Evolutionary conservation across 2,113 vertebrate species (phyloP).

Genomic region (Peromyscus leucopus): DNA sequence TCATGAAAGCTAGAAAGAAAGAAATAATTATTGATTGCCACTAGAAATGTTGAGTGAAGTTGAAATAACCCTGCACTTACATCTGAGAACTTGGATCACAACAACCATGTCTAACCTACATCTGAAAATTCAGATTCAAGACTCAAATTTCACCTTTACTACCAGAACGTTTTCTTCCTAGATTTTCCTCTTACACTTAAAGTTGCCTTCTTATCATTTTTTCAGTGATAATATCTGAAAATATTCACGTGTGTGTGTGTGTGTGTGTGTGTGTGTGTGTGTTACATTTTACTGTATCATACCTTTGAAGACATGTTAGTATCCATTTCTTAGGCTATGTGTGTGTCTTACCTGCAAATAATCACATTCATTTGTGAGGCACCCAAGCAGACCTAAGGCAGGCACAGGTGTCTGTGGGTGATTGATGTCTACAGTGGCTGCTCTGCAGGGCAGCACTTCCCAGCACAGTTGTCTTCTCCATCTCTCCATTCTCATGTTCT

Average conservation of each 20-base stretch:
- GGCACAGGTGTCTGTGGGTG: neutral
- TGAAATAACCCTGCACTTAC: neutral
- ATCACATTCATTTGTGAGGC: neutral
- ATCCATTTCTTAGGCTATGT: neutral
- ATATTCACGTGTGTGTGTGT: too few species aligned
- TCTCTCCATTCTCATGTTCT: neutral
- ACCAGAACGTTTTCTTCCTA: neutral
- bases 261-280: too few species aligned
- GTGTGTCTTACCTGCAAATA: neutral
- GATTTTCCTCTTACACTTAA: neutral
- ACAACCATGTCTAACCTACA: neutral
- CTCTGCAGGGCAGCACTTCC: fast-evolving
- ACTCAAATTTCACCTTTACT: neutral
- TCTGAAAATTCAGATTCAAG: neutral
- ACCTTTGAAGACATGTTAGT: fast-evolving
- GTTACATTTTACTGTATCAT: neutral
- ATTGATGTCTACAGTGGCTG: neutral
- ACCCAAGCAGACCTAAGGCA: neutral
- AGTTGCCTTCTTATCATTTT: neutral
- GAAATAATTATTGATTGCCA: neutral
- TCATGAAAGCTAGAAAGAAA: neutral
- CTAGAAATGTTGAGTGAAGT: neutral
- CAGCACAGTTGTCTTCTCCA: neutral
- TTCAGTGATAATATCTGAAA: neutral
- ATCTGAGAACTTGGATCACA: neutral